Percentiles rank a stretch among this genome's conserved stretches.
These are phyloP conservation scores for Tympanuchus pallidicinctus DNA, from an alignment of 2,113 vertebrate genomes.

Conservation along the genomic window DNA sequence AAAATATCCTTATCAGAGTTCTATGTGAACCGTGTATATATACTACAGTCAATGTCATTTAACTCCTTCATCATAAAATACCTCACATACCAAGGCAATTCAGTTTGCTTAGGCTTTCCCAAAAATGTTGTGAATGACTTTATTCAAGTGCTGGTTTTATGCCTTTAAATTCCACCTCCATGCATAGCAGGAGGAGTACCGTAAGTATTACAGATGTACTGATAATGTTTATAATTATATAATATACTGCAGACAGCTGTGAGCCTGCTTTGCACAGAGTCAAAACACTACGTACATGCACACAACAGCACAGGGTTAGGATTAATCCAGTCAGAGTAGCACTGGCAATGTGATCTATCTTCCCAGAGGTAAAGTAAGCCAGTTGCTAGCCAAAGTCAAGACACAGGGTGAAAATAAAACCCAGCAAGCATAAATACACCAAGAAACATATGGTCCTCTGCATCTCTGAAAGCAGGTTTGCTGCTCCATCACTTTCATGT, in stretches of 20 bases:
- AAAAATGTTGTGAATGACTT: not conserved
- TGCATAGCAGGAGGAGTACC: not conserved
- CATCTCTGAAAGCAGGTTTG: not conserved
- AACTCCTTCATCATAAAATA: not conserved
- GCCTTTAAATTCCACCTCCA: not conserved
- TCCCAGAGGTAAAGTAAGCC: not conserved
- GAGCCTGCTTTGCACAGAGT: not conserved
- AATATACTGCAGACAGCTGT: not conserved
- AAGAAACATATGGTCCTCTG: not conserved
- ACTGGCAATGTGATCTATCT: fast-evolving
- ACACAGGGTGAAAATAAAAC: not conserved
- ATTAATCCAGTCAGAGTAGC: not conserved
- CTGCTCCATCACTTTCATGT: not conserved
- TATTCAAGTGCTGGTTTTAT: fast-evolving
- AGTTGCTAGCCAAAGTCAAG: not conserved
- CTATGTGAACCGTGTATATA: not conserved
- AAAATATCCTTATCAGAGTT: not conserved
- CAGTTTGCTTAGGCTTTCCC: not conserved
- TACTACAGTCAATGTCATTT: not conserved
- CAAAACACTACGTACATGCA: not conserved
- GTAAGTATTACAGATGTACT: not conserved
- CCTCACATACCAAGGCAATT: not conserved
- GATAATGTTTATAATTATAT: not conserved
- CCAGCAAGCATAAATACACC: not conserved
- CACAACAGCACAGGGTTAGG: not conserved